Evolutionary conservation across 1,140 invertebrate genomes (phyloP), one percentile per base, ranked within the genome.

Genomic region (Tribolium castaneum): DNA sequence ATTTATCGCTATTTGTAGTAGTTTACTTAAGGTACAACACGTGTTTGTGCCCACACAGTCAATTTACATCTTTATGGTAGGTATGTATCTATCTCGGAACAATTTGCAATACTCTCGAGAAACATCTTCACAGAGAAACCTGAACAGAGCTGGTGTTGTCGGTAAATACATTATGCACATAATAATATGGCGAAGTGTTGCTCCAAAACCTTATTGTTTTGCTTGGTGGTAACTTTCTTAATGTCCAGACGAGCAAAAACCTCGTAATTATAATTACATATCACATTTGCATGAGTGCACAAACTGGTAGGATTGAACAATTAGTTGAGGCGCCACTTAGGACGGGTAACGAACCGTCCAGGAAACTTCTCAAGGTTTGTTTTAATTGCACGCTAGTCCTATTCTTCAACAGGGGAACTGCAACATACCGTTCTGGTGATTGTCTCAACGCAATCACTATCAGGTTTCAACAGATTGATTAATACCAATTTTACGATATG

Each of bases 1-100:
- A 62, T 62, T 62, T 62, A 62, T 62, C 56, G 34, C 56, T 30
- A 62, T 30, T 62, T 30, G 56, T 16, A 62, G 56, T 30, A 62
- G 56, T 25, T 62, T 30, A 25, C 30, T 10, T 62, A 62, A 62
- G 19, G 25, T 25, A 62, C 22, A 16, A 62, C 56, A 62, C 22
- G 56, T 62, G 56, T 62, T 62, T 62, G 22, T 62, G 22, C 56
- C 56, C 12, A 62, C 56, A 62, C 22, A 62, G 14, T 30, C 56
- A 62, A 62, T 62, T 62, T 62, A 25, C 56, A 62, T 62, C 19
- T 62, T 62, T 62, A 62, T 30, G 14, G 56, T 30, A 30, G 25
- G 25, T 30, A 30, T 30, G 14, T 54, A 54, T 54, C 3, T n/a
- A 54, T 54, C 52, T n/a, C 19, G 34, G 56, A 62, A 62, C 22